Evolutionary conservation across 2,113 vertebrate genomes (phyloP), one percentile per base, ranked within the genome.

Genomic region (Apeltes quadracus): DNA sequence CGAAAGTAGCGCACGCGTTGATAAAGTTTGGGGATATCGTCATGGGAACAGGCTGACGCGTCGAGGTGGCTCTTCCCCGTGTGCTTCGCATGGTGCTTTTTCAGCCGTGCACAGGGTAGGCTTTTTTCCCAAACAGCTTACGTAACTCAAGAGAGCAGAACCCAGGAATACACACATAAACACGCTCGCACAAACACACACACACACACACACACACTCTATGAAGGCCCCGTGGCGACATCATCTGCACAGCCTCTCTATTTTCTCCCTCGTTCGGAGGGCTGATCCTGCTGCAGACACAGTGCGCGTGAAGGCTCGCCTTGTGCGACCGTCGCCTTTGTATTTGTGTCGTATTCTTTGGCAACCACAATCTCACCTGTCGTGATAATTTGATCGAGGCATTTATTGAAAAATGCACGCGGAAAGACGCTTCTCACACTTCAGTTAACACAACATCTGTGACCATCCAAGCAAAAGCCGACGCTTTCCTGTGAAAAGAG

Each of bases 101-200:
- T 69, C 54, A 62, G 54, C 12, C 2, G 29, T 85, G 50, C 66
- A 71, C 66, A 78, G 25, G 84, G 86, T 32, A 78, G 58, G 48
- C 48, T 27, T 41, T 73, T 74, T 44, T 65, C 38, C 81, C 63
- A 89, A 87, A 88, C 65, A 86, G 74, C 74, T 90, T 89, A 84
- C 22, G 41, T 87, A 90, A 88, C 78, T 66, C 39, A 7, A 70
- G 74, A 63, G 62, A 69, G 69, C 65, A 81, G 59, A 75, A 71
- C 72, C 61, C 63, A 66, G 66, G 67, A 82, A 62, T n/a, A 56
- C 11, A 13, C 63, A 51, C 55, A 7, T 7, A 1, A 5, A 5
- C 29, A 29, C 29, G 29, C 29, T n/a, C n/a, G 13, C 50, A 76
- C 51, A 65, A 36, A 51, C 41, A 1, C 63, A 58, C 18, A 73